Conservation (phyloP, 2,888 invertebrate genomes). For the Eudemis profundana region DNA sequence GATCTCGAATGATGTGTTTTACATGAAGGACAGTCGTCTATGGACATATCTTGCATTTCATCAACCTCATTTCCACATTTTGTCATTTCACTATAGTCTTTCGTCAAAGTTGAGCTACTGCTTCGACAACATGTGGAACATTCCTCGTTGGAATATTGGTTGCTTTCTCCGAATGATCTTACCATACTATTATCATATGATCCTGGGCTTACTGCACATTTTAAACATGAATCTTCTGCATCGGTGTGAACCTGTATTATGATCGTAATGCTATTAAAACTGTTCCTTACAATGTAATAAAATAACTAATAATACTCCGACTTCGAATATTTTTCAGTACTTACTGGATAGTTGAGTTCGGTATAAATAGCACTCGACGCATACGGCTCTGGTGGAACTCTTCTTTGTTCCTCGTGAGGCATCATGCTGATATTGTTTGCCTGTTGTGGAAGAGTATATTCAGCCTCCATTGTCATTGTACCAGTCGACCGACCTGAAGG, state of each 20-base stretch:
- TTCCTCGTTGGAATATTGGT: constrained; percentile 80
- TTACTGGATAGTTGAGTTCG: constrained; percentile 79
- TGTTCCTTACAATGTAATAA: not conserved
- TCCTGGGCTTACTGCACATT: constrained; percentile 83
- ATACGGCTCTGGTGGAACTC: constrained; percentile 87
- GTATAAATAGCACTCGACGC: constrained; percentile 89
- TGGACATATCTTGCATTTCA: constrained; percentile 74
- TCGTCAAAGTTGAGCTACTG: constrained; percentile 78
- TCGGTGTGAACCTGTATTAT: constrained; percentile 77
- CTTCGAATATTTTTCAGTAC: constrained; percentile 39
- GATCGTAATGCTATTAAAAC: constrained; percentile 27
- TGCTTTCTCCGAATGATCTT: constrained; percentile 76
- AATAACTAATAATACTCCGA: not conserved
- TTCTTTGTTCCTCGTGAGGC: constrained; percentile 69
- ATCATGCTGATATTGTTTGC: constrained; percentile 68
- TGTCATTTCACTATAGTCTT: constrained; percentile 82
- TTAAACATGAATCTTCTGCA: constrained; percentile 83
- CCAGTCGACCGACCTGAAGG: constrained; percentile 72
- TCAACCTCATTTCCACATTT: constrained; percentile 79
- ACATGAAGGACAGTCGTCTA: constrained; percentile 80
- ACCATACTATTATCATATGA: constrained; percentile 84
- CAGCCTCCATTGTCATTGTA: constrained; percentile 79
- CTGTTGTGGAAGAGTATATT: constrained; percentile 80
- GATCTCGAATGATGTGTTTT: constrained; percentile 78
- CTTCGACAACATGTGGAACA: constrained; percentile 81